Conservation (phyloP, 2,888 invertebrate genomes). For the Atethmia centrago region DNA sequence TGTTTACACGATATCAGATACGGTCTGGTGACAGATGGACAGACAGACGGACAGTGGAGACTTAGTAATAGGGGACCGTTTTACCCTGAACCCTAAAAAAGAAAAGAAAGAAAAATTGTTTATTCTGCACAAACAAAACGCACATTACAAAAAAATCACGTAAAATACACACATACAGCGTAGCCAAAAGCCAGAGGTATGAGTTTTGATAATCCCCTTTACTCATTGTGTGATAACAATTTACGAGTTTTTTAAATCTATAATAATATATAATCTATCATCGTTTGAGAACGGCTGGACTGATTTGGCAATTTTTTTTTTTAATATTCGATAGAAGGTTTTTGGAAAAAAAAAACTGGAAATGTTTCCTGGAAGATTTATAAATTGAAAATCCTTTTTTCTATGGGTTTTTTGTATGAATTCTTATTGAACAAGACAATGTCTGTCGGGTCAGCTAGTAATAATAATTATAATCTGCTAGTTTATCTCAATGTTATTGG, state of each 20-base stretch:
- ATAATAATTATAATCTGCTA: not conserved
- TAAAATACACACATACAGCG: too few species aligned
- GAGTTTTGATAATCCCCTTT: not conserved
- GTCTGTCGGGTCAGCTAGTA: not conserved
- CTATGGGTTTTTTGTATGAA: not conserved
- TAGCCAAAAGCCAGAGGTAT: too few species aligned
- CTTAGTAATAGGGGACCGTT: too few species aligned
- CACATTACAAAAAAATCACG: too few species aligned
- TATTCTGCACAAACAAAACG: too few species aligned
- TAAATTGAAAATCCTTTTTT: not conserved
- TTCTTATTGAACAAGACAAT: not conserved
- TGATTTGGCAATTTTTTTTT: not conserved
- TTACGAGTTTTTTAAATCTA: not conserved
- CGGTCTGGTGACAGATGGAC: too few species aligned
- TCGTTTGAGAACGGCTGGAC: not conserved
- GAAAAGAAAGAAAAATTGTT: too few species aligned
- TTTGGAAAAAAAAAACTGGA: not conserved
- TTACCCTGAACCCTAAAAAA: too few species aligned
- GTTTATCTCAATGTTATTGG: not conserved
- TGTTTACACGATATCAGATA: too few species aligned
- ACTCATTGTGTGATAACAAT: too few species aligned
- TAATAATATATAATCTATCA: not conserved
- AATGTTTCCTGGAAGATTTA: not conserved
- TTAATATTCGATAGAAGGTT: not conserved
- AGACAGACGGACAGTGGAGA: too few species aligned